Conservation (phyloP, 2,113 vertebrate genomes). For the Xiphophorus couchianus region DNA sequence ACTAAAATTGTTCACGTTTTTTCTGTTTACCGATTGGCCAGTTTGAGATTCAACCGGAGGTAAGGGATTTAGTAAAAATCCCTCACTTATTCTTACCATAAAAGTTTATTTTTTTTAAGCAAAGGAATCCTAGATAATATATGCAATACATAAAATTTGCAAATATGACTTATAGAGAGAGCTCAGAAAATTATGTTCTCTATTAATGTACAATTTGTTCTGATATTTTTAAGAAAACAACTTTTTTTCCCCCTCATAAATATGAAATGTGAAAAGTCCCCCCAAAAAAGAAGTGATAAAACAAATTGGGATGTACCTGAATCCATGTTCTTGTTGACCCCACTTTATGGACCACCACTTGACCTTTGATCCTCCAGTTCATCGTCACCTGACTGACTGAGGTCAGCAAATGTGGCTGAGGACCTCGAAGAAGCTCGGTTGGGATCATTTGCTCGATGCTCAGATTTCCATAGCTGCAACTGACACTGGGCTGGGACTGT, state of each 20-base stretch:
- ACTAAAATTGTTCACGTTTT: too few species aligned
- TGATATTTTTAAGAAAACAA: neutral
- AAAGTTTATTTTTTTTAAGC: too few species aligned
- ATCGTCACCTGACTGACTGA: constrained; percentile 81
- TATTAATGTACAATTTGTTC: neutral
- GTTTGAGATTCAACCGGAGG: too few species aligned
- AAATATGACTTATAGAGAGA: neutral
- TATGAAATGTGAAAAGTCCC: neutral
- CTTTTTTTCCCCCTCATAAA: neutral
- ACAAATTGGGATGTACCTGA: constrained; percentile 54
- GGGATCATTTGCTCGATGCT: constrained; percentile 83
- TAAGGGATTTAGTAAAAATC: too few species aligned
- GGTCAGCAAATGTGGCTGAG: constrained; percentile 71
- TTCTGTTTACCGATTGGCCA: too few species aligned
- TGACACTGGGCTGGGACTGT: constrained; percentile 83
- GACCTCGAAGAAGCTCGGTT: constrained; percentile 83
- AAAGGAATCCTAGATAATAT: too few species aligned
- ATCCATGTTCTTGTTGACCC: constrained; percentile 88
- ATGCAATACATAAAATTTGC: too few species aligned
- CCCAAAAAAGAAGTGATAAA: neutral
- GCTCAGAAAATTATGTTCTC: neutral
- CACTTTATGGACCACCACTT: constrained; percentile 86
- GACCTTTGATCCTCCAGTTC: constrained; percentile 79
- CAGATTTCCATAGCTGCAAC: constrained; percentile 91
- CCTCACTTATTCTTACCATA: too few species aligned